Base-by-base conservation (phyloP, 2,888 invertebrate genomes). In the Phyto melanocephala region DNA sequence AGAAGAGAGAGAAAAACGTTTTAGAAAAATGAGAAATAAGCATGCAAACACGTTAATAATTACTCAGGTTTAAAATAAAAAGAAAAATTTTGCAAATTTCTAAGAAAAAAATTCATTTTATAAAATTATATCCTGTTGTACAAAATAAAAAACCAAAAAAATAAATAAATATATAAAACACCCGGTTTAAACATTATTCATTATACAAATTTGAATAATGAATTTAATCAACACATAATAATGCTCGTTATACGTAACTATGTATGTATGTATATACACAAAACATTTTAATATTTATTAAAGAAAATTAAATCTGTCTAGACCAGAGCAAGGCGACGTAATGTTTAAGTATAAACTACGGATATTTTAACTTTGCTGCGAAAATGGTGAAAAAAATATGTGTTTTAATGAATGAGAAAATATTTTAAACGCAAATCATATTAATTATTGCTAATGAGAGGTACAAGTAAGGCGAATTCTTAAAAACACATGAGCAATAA, bases 21-120 rank as follows among this genome's bases (percentile, higher is more conserved):
- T 22, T n/a, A 17, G 5, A 24, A 15, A 17, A 70, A 58, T 0
- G 20, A 11, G 1, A 67, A 10, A 24, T 20, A 54, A 63, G 10
- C 45, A 62, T 20, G 62, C 40, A 63, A 74, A 22, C 56, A 42
- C 74, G 7, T 72, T 76, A 62, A 76, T 45, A 76, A 54, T 68
- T 67, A 42, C 62, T 65, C 28, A 45, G 75, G 56, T 71, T 45
- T 0, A 20, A 37, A 45, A 52, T 52, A 50, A 54, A 11, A 1
- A 35, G 24, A 54, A 20, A 1, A 35, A 58, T 11, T 15, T 37
- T 24, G 52, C 52, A 45, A 68, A 54, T 47, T 33, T 56, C 2
- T 8, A n/a, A 15, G 37, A 67, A 5, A 40, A 24, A n/a, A 42
- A 60, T 2, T 24, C 37, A n/a, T n/a, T n/a, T n/a, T 40, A 15